Base-by-base conservation (phyloP, 2,888 invertebrate genomes). In the Odontothrips loti region DNA sequence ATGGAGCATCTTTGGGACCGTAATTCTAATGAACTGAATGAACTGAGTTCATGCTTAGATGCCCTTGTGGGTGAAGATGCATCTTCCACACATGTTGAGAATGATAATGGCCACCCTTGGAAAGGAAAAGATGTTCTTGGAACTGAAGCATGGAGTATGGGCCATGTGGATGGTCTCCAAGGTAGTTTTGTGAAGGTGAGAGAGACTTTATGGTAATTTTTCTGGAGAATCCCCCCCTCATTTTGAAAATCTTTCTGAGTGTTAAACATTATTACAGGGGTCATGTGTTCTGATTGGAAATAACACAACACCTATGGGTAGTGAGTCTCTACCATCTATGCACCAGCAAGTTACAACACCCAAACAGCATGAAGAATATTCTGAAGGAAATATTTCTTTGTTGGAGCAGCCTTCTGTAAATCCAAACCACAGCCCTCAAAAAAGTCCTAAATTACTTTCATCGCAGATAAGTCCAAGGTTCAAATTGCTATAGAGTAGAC, bases 71-170 rank as follows among this genome's bases (percentile, higher is more conserved):
- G 27, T 75, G 68, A 12, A 27, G 23, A 11, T 8, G 27, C 12
- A 23, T 12, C 68, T 12, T 75, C 68, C 8, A 27, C 68, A 27
- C 68, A 75, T 27, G 12, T 23, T 11, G 68, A 27, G 1, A 58
- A 27, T 75, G 27, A 58, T 6, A 58, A 58, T 17, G 20, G 12
- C 58, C 58, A 20, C n/a, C 58, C 2, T 6, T 43, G 34, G 34
- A 58, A 58, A 58, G 58, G 58, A 58, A 10, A 23, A 23, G 68
- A 27, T 27, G 12, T 75, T 23, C 9, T 75, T 10, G 68, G 68
- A 9, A 12, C 68, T 20, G 83, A 84, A 9, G 83, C 83, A 17
- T 84, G 85, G 85, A 85, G 85, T 82, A 82, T 82, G 82, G 84
- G 84, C 29, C 81, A 83, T 68, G 83, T 85, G 15, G 43, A 63